These are phyloP conservation scores for Zapornia atra DNA, from an alignment of 2,113 vertebrate genomes.

Conservation along the genomic window DNA sequence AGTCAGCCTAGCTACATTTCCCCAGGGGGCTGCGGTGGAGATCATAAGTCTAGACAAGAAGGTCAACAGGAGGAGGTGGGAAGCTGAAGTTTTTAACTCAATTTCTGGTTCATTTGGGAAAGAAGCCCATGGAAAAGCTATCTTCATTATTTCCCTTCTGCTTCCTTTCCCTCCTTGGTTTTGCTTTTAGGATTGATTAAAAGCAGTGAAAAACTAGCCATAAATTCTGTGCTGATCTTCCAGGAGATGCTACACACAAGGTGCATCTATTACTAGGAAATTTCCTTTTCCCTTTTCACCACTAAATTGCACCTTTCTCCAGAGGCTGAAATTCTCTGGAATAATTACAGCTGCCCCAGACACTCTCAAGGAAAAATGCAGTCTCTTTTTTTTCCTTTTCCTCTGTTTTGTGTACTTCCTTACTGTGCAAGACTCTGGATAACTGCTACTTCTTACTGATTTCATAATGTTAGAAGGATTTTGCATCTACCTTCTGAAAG, in stretches of 20 bases:
- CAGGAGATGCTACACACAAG: background rate
- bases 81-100: background rate
- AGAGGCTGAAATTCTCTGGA: background rate
- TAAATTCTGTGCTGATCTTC: background rate
- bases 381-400: background rate
- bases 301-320: background rate
- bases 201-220: background rate
- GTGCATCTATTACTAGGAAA: background rate
- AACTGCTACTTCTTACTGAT: background rate
- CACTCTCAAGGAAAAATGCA: background rate
- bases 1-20: background rate
- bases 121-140: background rate
- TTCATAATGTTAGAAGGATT: background rate
- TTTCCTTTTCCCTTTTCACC: background rate
- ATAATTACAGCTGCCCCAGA: background rate
- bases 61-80: background rate
- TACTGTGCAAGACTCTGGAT: background rate
- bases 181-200: background rate
- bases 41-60: background rate
- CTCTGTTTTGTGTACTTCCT: background rate
- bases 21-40: background rate
- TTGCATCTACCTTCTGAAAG: background rate
- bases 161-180: background rate
- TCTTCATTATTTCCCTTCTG: rapidly evolving
- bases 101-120: background rate